Evolutionary conservation across 1,140 invertebrate genomes (phyloP).

Genomic region (Aphelinus atriplicis): DNA sequence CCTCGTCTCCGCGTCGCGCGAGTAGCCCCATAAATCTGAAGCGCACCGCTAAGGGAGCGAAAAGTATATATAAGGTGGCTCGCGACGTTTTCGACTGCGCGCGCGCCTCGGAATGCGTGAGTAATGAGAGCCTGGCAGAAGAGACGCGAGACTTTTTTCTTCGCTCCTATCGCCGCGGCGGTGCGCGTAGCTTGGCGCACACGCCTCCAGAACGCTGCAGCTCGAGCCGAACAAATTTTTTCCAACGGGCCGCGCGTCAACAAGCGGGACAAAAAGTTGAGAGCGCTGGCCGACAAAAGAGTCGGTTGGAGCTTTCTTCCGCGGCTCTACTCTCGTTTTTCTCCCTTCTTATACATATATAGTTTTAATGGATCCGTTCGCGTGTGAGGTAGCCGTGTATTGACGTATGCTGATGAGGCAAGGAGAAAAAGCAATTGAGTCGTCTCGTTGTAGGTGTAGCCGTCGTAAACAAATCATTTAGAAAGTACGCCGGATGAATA

Average conservation of each 20-base stretch:
- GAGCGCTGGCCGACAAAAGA: not conserved
- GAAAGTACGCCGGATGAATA: no score
- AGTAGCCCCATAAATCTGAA: slow-evolving; percentile 39
- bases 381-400: no score
- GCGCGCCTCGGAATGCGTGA: slow-evolving; percentile 30
- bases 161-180: no score
- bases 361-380: no score
- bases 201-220: not conserved
- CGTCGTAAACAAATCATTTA: no score
- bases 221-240: slow-evolving; percentile 34
- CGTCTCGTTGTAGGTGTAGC: no score
- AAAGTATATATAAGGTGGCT: not conserved
- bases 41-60: not conserved
- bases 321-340: not conserved
- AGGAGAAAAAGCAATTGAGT: no score
- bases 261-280: slow-evolving; percentile 23
- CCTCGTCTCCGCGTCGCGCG: slow-evolving; percentile 27
- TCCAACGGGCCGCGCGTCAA: slow-evolving; percentile 15
- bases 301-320: no score
- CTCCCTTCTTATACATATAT: not conserved
- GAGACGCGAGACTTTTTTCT: slow-evolving; percentile 3
- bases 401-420: no score
- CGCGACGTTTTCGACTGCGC: slow-evolving; percentile 27
- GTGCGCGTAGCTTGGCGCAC: no score
- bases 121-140: slow-evolving; percentile 25